Percentiles rank a stretch among this genome's conserved stretches.
Evolutionary conservation across 2,797 vertebrate species (phyloP).

Genomic region (Ptychadena robeensis): DNA sequence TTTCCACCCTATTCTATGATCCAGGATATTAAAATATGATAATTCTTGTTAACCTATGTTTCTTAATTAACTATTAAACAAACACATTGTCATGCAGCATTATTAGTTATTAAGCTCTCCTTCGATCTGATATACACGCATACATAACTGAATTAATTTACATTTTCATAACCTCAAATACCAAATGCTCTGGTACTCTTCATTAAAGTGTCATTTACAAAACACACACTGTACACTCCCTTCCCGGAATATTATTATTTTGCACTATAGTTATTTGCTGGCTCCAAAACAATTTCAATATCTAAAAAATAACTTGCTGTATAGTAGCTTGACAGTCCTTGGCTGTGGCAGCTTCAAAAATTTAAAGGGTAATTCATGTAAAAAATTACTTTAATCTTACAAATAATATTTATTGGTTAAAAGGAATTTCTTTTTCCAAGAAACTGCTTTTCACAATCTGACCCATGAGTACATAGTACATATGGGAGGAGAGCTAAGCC

Average conservation of each 20-base stretch:
- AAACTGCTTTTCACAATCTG: too few species aligned
- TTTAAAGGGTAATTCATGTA: too few species aligned
- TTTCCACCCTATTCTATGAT: slow-evolving; percentile 27
- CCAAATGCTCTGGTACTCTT: slow-evolving; percentile 49
- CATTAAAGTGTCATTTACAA: slow-evolving; percentile 49
- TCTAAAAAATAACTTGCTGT: too few species aligned
- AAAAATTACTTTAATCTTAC: too few species aligned
- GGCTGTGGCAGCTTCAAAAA: too few species aligned
- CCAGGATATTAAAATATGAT: slow-evolving; percentile 59
- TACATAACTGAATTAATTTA: slow-evolving; percentile 46
- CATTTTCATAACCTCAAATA: slow-evolving; percentile 48
- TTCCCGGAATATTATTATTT: neutral
- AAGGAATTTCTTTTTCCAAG: too few species aligned
- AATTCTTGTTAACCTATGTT: slow-evolving; percentile 54
- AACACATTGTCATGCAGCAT: slow-evolving; percentile 38
- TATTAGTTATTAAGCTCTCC: slow-evolving; percentile 39
- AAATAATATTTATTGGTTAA: too few species aligned
- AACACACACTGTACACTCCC: slow-evolving; percentile 16
- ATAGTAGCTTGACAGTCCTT: too few species aligned
- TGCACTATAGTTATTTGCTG: neutral
- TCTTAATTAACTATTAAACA: slow-evolving; percentile 58
- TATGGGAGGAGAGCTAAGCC: too few species aligned
- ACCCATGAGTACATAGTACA: too few species aligned
- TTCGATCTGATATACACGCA: slow-evolving; percentile 45
- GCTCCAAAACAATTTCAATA: neutral